Evolutionary conservation across 2,113 vertebrate genomes (phyloP).

Genomic region (Nycticryphes semicollaris): DNA sequence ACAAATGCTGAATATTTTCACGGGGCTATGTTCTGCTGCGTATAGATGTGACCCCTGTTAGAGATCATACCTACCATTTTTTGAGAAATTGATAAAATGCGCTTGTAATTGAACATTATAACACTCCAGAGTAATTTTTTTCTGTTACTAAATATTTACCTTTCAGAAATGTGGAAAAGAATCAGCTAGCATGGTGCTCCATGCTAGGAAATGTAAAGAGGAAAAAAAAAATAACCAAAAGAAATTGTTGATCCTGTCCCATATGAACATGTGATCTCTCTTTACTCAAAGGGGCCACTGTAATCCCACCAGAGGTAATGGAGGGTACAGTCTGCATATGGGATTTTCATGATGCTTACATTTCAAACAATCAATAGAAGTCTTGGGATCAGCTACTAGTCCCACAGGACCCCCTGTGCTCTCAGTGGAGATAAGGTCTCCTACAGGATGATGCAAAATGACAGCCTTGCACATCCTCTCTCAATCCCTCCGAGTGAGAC

Average conservation of each 20-base stretch:
- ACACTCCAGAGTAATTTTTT: neutral
- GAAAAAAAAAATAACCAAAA: neutral
- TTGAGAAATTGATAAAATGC: neutral
- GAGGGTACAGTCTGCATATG: neutral
- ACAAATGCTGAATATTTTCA: neutral
- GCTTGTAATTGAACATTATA: neutral
- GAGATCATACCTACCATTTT: neutral
- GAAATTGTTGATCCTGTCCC: neutral
- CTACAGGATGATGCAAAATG: neutral
- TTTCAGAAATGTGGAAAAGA: neutral
- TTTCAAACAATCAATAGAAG: neutral
- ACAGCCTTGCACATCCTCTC: fast-evolving
- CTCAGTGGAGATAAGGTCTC: neutral
- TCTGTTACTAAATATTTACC: neutral
- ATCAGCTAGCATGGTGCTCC: neutral
- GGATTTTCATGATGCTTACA: neutral
- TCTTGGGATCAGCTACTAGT: neutral
- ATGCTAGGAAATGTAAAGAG: neutral
- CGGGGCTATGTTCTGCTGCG: neutral
- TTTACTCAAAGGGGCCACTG: neutral
- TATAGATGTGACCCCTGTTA: neutral
- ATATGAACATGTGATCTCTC: fast-evolving
- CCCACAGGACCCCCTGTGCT: neutral
- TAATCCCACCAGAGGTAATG: neutral
- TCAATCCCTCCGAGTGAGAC: neutral